Percentiles rank a stretch among this genome's conserved stretches.
Conservation (phyloP, 2,113 vertebrate species). For the Rousettus leschenaultii region DNA sequence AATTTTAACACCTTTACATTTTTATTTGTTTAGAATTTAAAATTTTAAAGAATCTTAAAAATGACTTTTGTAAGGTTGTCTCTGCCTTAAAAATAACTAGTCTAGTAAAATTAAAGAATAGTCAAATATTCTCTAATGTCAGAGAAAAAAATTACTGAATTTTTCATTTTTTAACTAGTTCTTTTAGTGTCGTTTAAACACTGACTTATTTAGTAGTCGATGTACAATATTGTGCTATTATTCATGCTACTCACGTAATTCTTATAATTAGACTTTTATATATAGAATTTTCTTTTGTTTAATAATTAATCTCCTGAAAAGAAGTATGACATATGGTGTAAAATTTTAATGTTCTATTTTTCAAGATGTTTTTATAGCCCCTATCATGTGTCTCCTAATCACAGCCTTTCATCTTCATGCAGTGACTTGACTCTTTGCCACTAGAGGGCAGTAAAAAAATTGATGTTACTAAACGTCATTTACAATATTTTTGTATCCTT, state of each 20-base stretch:
- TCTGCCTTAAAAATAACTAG: background rate
- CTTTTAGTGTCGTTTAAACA: background rate
- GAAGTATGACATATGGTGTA: background rate
- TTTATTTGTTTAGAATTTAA: constrained; percentile 1
- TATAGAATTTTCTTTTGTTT: constrained; percentile 1
- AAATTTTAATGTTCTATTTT: constrained; percentile 64
- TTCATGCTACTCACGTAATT: background rate
- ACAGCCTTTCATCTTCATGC: background rate
- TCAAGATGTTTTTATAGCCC: constrained; percentile 29
- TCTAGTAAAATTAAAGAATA: background rate
- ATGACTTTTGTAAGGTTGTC: background rate
- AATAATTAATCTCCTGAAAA: constrained; percentile 32
- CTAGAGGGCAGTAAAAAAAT: constrained; percentile 70
- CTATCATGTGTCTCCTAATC: background rate
- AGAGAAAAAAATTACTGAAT: background rate
- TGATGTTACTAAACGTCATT: constrained; percentile 56
- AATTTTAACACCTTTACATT: background rate
- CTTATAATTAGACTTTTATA: background rate
- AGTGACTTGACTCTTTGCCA: constrained; percentile 48
- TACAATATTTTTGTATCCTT: background rate
- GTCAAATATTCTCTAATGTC: background rate
- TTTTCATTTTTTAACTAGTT: background rate
- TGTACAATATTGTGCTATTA: background rate
- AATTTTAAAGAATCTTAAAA: background rate
- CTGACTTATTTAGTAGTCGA: background rate